Percentiles rank a stretch among this genome's conserved stretches.
phyloP scores from a whole-genome alignment of 2,888 invertebrate species.

The Rhingia rostrata region DNA sequence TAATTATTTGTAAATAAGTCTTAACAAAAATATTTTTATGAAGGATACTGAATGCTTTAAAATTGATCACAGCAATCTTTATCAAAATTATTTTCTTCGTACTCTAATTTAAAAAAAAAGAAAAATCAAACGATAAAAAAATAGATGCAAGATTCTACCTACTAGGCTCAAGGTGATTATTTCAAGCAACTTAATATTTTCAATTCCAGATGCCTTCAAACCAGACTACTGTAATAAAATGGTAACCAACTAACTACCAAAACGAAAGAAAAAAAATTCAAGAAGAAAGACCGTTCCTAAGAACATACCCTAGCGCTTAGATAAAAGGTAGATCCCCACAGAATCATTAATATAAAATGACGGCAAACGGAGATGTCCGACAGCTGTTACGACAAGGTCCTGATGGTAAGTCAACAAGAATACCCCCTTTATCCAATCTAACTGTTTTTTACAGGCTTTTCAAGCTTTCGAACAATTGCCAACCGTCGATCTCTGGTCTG shows the following conservation, averaged over 20 bases:
- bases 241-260: conserved; percentile 30
- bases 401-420: conserved; percentile 45
- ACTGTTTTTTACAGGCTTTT: conserved; percentile 69
- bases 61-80: too few relatives aligned
- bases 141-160: too few relatives aligned
- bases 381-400: conserved; percentile 42
- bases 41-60: too few relatives aligned
- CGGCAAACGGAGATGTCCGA: conserved; percentile 51
- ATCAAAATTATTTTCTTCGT: too few relatives aligned
- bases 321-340: conserved; percentile 6
- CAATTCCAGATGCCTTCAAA: conserved; percentile 22
- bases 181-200: background rate
- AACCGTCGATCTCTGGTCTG: conserved; percentile 81
- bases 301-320: conserved; percentile 15
- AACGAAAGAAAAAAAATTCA: background rate
- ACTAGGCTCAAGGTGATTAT: too few relatives aligned
- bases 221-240: conserved; percentile 20
- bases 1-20: too few relatives aligned
- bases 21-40: too few relatives aligned
- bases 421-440: background rate
- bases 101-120: too few relatives aligned
- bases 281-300: background rate
- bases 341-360: conserved; percentile 27
- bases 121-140: too few relatives aligned
- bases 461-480: conserved; percentile 82